Evolutionary conservation across 2,113 vertebrate genomes (phyloP).

Genomic region (Anguilla japonica): DNA sequence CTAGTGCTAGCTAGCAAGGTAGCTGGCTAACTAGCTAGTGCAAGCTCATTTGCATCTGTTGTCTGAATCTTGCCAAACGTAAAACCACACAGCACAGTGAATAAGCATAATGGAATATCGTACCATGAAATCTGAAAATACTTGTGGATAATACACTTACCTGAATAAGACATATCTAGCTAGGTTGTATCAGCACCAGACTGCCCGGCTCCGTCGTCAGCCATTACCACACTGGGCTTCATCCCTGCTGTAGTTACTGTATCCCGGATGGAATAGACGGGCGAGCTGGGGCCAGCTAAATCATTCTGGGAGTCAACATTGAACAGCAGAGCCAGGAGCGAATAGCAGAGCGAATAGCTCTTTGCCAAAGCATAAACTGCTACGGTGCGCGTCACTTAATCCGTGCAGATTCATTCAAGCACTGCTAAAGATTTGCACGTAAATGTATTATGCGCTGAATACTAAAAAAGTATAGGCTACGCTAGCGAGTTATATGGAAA

Average conservation of each 20-base stretch:
- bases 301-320: not conserved
- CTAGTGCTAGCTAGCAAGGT: not conserved
- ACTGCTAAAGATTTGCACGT: too few species aligned
- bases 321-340: not conserved
- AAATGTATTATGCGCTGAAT: too few species aligned
- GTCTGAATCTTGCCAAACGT: not conserved
- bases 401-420: too few species aligned
- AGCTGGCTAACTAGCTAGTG: not conserved
- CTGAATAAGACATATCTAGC: not conserved
- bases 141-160: too few species aligned
- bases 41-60: not conserved
- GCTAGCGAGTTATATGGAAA: too few species aligned
- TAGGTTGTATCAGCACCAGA: slow-evolving; percentile 23
- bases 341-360: not conserved
- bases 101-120: not conserved
- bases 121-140: not conserved
- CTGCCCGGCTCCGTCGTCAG: slow-evolving; percentile 44
- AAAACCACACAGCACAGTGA: not conserved
- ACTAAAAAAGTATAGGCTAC: too few species aligned
- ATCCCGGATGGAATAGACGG: slow-evolving; percentile 42
- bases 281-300: not conserved
- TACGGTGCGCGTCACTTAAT: not conserved
- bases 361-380: not conserved
- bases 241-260: slow-evolving; percentile 26
- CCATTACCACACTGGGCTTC: slow-evolving; percentile 43